Percentiles rank a stretch among this genome's conserved stretches.
phyloP scores from a whole-genome alignment of 2,888 invertebrate genomes.

The Antitype chi region DNA sequence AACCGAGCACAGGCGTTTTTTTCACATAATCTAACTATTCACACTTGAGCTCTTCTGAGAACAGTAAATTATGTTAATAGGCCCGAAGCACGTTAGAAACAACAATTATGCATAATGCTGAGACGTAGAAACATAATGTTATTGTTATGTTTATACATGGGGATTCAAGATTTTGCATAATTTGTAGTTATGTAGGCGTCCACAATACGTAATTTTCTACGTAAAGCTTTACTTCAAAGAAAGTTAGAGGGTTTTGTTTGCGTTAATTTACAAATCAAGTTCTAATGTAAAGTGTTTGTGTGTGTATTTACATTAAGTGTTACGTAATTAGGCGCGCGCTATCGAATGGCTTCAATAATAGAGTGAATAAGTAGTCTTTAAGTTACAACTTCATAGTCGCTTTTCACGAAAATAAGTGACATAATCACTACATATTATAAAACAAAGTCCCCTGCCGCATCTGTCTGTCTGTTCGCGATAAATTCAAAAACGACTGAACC shows the following conservation, averaged over 20 bases:
- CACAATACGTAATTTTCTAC: not conserved
- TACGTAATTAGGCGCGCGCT: no score
- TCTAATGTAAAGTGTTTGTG: not conserved
- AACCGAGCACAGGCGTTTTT: no score
- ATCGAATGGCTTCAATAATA: no score
- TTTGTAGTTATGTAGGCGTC: conserved; percentile 23
- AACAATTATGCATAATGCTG: conserved; percentile 48
- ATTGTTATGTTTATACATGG: conserved; percentile 40
- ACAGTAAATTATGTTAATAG: conserved; percentile 50
- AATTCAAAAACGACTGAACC: no score
- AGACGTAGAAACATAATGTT: conserved; percentile 40
- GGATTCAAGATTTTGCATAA: conserved; percentile 33
- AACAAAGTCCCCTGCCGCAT: no score
- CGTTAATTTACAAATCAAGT: not conserved
- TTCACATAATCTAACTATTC: conserved; percentile 28
- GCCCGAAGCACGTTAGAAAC: conserved; percentile 1
- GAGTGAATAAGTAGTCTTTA: no score
- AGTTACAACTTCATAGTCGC: no score
- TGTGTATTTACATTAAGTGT: no score
- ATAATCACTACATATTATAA: no score
- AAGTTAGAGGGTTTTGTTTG: not conserved
- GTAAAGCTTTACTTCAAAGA: not conserved
- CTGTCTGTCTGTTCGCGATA: no score
- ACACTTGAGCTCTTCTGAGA: conserved; percentile 1
- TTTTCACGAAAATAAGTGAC: no score